Evolutionary conservation across 2,113 vertebrate genomes (phyloP), one percentile per base, ranked within the genome.

Genomic region (Nicator chloris): DNA sequence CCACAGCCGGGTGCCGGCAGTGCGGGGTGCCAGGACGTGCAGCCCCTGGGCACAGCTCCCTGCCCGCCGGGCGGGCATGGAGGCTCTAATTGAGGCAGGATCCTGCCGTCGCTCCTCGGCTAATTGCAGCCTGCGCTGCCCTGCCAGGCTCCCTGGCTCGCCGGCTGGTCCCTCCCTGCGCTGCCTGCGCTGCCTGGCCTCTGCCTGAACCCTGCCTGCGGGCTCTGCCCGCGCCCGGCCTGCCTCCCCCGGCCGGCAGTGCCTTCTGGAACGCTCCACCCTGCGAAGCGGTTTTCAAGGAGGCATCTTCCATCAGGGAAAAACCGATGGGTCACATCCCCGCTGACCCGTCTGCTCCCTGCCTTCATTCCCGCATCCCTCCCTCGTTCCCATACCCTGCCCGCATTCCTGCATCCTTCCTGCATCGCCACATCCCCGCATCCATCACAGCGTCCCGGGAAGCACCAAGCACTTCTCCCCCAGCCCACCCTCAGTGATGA

Each of bases 91-190:
- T 95, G 54, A 61, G 81, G 94, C 84, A 86, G 72, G 83, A 76
- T 69, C 26, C 72, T 72, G 66, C 80, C 15, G 2, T 68, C 0
- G 1, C 49, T 86, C 49, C 57, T 40, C 17, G 83, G 83, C 63
- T 94, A 94, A 94, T 91, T 91, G 95, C 75, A 93, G 95, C 90
- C 84, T 95, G 81, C 2, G 50, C 72, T 80, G 72, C 90, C 60
- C 76, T 92, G 80, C 37, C 40, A 23, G 63, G 83, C 83, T 92
- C 71, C 76, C 91, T 65, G 92, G 86, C 83, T 90, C 8, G 4
- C 70, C 9, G 83, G n/a, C 54, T 15, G 9, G 9, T 59, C 42
- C 73, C 71, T 86, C 85, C 72, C 84, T 33, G 44, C 33, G 5
- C 51, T 84, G 82, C 79, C 73, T 33, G 61, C 4, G 11, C 81